Evolutionary conservation across 2,113 vertebrate species (phyloP), one percentile per base, ranked within the genome.

Genomic region (Crotophaga sulcirostris): DNA sequence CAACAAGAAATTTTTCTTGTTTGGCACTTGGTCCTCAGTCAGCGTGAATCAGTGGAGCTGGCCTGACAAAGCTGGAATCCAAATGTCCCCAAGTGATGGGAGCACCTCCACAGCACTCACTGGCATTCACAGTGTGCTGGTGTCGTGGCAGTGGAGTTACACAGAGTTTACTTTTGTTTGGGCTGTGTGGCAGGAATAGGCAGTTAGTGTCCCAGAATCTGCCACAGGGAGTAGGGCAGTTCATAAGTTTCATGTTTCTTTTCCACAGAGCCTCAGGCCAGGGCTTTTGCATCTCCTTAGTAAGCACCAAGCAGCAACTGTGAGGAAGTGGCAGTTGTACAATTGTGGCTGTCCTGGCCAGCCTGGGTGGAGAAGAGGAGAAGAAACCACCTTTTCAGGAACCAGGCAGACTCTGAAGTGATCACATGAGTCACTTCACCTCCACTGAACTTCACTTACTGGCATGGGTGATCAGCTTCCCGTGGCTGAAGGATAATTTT

Each of bases 401-500:
- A 33, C 3, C 0, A 1, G 16, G 13, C 25, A 45, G 36, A 26
- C 70, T 69, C 74, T 54, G 34, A 72, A 87, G 70, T 3, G 9
- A 63, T 77, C 1, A 6, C 44, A 2, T 70, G 92, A 94, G 62
- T 78, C 81, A 90, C 56, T 44, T 88, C 55, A 75, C 55, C 80
- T 77, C 64, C 49, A n/a, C 67, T 70, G 84, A 92, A 69, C 72
- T 52, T 79, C 77, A 38, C 72, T 89, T 84, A 15, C 95, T 66
- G 92, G 96, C 96, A 90, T 36, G 19, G 64, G 25, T 16, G 4
- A 63, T 45, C 76, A 52, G 68, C 81, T 95, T 97, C 96, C 91
- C 84, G 94, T 15, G 2, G 66, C 73, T 75, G 55, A 72, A 28
- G 94, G 89, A 80, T 94, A 89, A 23, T 93, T 95, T 97, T 96